These are phyloP conservation scores for Micropterix aruncella DNA, from an alignment of 2,888 invertebrate genomes.

Conservation along the genomic window DNA sequence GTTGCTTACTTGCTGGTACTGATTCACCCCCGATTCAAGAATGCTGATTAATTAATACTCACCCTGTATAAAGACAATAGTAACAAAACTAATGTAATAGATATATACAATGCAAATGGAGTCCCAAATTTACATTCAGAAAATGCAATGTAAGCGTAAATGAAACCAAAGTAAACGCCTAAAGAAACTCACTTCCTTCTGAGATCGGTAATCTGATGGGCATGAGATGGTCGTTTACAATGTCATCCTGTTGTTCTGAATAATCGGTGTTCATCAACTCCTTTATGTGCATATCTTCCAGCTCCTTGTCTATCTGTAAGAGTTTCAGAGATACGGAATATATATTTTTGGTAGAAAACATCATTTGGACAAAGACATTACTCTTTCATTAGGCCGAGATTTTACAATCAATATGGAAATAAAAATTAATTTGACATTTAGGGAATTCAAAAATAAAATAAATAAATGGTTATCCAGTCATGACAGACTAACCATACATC, in stretches of 20 bases:
- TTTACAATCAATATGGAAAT: too few species aligned
- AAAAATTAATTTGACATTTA: too few species aligned
- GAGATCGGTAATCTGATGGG: slow-evolving; percentile 32
- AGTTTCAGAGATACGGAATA: neutral
- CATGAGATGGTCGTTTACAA: slow-evolving; percentile 22
- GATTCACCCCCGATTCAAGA: slow-evolving; percentile 16
- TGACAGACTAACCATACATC: too few species aligned
- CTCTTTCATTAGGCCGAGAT: too few species aligned
- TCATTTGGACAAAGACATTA: too few species aligned
- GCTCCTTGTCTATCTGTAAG: slow-evolving; percentile 29
- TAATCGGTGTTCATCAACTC: slow-evolving; percentile 15
- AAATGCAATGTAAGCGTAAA: slow-evolving; percentile 4
- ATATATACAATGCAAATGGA: neutral
- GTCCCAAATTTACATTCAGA: slow-evolving; percentile 6
- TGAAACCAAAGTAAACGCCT: too few species aligned
- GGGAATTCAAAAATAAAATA: too few species aligned
- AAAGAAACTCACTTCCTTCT: slow-evolving; percentile 20
- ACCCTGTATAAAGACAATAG: slow-evolving; percentile 17
- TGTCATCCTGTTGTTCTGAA: slow-evolving; percentile 19
- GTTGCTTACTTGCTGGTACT: slow-evolving; percentile 27
- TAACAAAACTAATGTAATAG: too few species aligned
- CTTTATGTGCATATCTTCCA: slow-evolving; percentile 31
- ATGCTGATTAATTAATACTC: slow-evolving; percentile 15
- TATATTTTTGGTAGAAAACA: too few species aligned
- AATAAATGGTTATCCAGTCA: too few species aligned